Base-by-base conservation (phyloP, 2,888 invertebrate genomes). In the Chrysopilus asiliformis region DNA sequence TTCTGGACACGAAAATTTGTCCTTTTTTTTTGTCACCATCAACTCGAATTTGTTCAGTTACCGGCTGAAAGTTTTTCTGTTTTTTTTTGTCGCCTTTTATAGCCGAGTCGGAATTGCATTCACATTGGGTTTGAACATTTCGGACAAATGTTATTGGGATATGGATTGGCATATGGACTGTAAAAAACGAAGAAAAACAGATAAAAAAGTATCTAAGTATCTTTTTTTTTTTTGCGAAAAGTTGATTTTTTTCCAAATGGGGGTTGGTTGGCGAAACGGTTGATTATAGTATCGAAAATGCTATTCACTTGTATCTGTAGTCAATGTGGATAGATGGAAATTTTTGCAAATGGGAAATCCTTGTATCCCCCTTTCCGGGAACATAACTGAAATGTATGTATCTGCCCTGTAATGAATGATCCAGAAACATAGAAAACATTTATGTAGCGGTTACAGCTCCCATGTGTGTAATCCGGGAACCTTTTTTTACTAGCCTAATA, bases 391-490 rank as follows among this genome's bases (percentile, higher is more conserved):
- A 36, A 36, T 36, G 36, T 32, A 37, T 38, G 38, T 40, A 33
- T 32, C 34, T n/a, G n/a, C n/a, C n/a, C n/a, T 28, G 38, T 40
- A 42, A 42, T 42, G 42, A 39, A 40, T 42, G 41, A 39, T 44
- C 33, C 35, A 27, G 42, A 35, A 39, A 44, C 38, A 43, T 36
- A 17, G 41, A 46, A 40, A 44, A 41, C 45, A 47, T 47, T 47
- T 44, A 41, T 45, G 42, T 40, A 52, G 60, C 52, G 59, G 58
- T 58, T 61, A 61, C 58, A 55, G 58, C 59, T 61, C 61, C 61
- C 61, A 57, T 59, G 61, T 60, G 61, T 55, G 58, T 56, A 56
- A 60, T 61, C 53, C 47, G 34, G 33, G 35, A 43, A 35, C 38
- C 34, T 42, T 43, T 38, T 39, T 39, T 40, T 42, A 38, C 38